phyloP scores from a whole-genome alignment of 2,888 invertebrate genomes.

The Acanthosepion lycidas region DNA sequence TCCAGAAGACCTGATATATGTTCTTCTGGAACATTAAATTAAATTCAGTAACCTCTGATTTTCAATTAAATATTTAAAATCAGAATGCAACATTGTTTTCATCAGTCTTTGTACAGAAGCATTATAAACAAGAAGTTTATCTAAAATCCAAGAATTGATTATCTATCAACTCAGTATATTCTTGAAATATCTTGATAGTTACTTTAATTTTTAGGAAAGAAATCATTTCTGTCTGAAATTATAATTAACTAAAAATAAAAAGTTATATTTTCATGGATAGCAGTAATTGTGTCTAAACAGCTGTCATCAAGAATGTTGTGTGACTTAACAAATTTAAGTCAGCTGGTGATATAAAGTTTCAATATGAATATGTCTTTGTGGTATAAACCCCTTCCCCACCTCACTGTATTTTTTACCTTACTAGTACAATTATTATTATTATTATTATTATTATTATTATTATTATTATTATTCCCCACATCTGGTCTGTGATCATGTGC shows the following conservation, averaged over 20 bases:
- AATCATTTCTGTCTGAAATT: background rate
- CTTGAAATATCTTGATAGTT: background rate
- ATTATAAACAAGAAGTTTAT: background rate
- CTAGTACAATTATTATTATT: conserved; percentile 25
- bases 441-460: conserved; percentile 24
- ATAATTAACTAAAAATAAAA: too few species aligned
- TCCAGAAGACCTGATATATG: background rate
- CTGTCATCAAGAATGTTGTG: conserved; percentile 8
- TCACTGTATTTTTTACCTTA: background rate
- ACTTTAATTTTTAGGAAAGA: background rate
- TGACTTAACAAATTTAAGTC: background rate
- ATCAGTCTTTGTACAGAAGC: background rate
- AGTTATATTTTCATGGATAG: background rate
- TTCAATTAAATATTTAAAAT: background rate
- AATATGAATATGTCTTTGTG: background rate
- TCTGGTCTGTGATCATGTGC: conserved; percentile 23
- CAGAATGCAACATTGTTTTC: background rate
- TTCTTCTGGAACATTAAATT: background rate
- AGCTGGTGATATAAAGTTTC: conserved; percentile 3
- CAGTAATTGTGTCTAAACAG: background rate
- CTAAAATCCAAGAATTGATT: background rate
- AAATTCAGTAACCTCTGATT: background rate
- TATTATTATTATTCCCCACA: conserved; percentile 39
- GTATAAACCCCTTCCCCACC: background rate
- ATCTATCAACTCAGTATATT: too few species aligned